Evolutionary conservation across 2,888 invertebrate species (phyloP).

Genomic region (Drosophila vallismaia): DNA sequence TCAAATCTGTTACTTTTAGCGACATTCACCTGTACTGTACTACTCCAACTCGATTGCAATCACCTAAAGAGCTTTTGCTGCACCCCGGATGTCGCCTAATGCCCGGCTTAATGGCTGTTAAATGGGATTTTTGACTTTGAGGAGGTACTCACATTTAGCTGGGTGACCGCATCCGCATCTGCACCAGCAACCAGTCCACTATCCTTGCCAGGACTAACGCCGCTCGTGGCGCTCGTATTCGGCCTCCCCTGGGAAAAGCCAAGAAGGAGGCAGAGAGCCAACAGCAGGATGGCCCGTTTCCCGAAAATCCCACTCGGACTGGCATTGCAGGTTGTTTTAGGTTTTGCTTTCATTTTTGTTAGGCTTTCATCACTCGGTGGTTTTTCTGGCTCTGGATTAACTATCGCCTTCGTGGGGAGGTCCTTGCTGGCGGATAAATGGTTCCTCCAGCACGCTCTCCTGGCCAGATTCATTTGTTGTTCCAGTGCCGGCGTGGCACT

Average conservation of each 20-base stretch:
- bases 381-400: slow-evolving; percentile 53
- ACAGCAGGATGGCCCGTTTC: slow-evolving; percentile 66
- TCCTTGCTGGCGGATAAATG: neutral
- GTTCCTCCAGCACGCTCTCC: slow-evolving; percentile 87
- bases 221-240: slow-evolving; percentile 67
- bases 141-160: slow-evolving; percentile 58
- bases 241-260: slow-evolving; percentile 82
- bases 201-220: slow-evolving; percentile 23
- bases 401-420: slow-evolving; percentile 14
- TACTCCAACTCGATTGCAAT: slow-evolving; percentile 11
- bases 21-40: neutral
- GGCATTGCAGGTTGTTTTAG: slow-evolving; percentile 20
- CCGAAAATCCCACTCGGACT: slow-evolving; percentile 38
- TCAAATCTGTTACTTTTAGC: neutral
- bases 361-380: slow-evolving; percentile 53
- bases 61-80: slow-evolving; percentile 22
- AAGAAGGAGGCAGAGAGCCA: slow-evolving; percentile 72
- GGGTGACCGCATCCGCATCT: slow-evolving; percentile 47
- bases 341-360: slow-evolving; percentile 16
- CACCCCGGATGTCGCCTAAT: slow-evolving; percentile 27
- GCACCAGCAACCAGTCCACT: slow-evolving; percentile 5
- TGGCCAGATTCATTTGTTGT: slow-evolving; percentile 89
- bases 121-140: slow-evolving; percentile 17
- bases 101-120: slow-evolving; percentile 18
- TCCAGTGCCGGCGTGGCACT: slow-evolving; percentile 84